These are phyloP conservation scores for Cryptotermes secundus DNA, from an alignment of 1,140 invertebrate species.

Conservation along the genomic window DNA sequence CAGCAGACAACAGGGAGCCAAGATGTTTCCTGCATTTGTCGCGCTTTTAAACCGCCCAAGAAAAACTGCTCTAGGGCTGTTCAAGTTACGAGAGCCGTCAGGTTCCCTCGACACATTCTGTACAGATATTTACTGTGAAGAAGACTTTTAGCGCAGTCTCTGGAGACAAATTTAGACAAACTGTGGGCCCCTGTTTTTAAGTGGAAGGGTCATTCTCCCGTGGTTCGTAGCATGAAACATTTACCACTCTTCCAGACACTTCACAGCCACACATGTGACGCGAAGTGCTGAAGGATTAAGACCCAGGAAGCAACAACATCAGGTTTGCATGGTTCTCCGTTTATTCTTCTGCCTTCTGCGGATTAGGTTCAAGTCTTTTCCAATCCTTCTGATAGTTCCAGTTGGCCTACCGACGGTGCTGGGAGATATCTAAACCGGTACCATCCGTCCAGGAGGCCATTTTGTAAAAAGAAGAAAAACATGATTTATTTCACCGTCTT, in stretches of 20 bases:
- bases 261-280: not conserved
- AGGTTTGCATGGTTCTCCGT: no score
- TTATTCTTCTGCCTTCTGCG: no score
- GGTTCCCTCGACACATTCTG: not conserved
- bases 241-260: not conserved
- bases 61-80: not conserved
- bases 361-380: no score
- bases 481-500: no score
- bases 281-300: not conserved
- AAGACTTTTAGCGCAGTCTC: not conserved
- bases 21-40: not conserved
- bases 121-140: not conserved
- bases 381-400: no score
- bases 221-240: not conserved
- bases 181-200: not conserved
- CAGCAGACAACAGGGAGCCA: not conserved
- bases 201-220: not conserved
- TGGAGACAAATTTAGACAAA: slow-evolving; percentile 13
- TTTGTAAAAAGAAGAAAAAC: no score
- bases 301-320: not conserved
- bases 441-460: no score
- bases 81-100: not conserved
- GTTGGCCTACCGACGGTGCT: no score
- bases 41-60: not conserved
- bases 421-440: no score